A percentile compares a stretch with the other conserved stretches of the same genome.
phyloP scores from a whole-genome alignment of 2,113 vertebrate species.

The Gallinago jamesoni region DNA sequence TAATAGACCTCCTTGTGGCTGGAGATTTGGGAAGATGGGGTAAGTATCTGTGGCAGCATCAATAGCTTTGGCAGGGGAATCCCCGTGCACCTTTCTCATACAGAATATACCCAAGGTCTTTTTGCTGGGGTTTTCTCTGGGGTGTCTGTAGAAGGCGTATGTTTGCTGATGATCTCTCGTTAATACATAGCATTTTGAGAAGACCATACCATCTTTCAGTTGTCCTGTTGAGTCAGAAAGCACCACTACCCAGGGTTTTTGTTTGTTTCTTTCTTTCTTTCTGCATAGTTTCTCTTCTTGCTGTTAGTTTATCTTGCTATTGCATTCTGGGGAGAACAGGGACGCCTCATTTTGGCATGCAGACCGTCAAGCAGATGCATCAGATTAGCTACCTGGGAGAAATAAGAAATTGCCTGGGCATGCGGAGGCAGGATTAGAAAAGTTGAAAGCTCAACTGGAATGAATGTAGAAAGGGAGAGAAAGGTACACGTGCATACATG shows the following conservation, averaged over 20 bases:
- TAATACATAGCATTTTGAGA: neutral
- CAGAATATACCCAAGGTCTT: neutral
- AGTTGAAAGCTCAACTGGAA: neutral
- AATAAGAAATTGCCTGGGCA: neutral
- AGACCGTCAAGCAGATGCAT: neutral
- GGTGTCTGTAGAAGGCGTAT: neutral
- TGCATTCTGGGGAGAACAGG: neutral
- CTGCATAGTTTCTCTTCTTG: neutral
- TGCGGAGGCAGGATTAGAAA: neutral
- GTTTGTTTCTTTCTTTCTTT: neutral
- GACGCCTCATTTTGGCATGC: no score
- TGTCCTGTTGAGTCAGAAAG: neutral
- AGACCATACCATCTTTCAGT: neutral
- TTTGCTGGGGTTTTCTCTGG: neutral
- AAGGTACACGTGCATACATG: fast-evolving
- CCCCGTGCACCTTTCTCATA: neutral
- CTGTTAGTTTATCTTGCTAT: neutral
- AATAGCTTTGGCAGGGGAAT: neutral
- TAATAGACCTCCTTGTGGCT: neutral
- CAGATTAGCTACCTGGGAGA: neutral
- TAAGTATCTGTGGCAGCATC: neutral
- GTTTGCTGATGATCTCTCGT: neutral
- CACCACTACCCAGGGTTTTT: neutral
- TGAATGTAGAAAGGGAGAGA: neutral
- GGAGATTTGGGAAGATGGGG: neutral